Base-by-base conservation (phyloP, 1,140 invertebrate genomes). In the Drosophila varians region DNA sequence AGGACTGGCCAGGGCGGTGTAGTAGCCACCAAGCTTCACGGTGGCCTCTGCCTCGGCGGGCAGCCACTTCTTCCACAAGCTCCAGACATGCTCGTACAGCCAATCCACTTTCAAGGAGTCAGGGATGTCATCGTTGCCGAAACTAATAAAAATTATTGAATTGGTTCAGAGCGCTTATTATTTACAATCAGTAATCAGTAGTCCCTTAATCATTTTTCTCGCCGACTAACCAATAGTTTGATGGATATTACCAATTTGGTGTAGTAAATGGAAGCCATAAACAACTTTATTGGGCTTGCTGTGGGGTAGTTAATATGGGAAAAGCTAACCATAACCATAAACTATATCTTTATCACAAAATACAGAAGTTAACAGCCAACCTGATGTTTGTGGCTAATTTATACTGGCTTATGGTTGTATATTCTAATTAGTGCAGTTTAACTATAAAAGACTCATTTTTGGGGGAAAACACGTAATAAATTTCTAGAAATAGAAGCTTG, bases 21-120 rank as follows among this genome's bases (percentile, higher is more conserved):
- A 96, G 66, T 93, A 96, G 40, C 96, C 96, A 18, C 94, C 94
- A 25, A 92, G 36, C 91, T 82, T 64, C 83, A 96, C 91, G 0
- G 94, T 94, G 40, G 89, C 74, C 66, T 93, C 92, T 0, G 94
- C 93, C 3, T 93, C 93, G 14, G 93, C 90, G 3, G 94, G 93
- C 71, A 96, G 90, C 93, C 95, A 95, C 66, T 80, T 83, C 9
- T 90, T 92, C 95, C 95, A 96, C 82, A 93, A 92, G n/a, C 94
- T 92, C 43, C 93, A 93, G 16, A 94, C 82, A 14, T 93, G 91
- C 38, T 94, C 83, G 69, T 95, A 96, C 4, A 96, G 77, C 95
- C 95, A 96, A 47, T 92, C 90, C 0, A 93, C 94, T 4, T 31
- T 62, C 6, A 82, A 40, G 5, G 92, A 69, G 93, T 93, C 42